Conservation (phyloP, 2,888 invertebrate species). For the Zootermopsis nevadensis region DNA sequence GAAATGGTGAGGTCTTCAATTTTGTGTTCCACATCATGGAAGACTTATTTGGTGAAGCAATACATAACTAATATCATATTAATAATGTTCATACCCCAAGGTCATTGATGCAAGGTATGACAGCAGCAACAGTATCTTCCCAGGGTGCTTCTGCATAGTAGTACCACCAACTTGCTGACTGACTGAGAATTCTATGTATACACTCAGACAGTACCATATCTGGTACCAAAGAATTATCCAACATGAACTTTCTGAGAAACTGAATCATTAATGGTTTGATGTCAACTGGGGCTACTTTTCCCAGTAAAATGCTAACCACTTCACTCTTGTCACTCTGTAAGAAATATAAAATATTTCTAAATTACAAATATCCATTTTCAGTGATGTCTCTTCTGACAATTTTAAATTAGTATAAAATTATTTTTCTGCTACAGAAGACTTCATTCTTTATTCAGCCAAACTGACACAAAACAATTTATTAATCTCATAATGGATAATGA, state of each 20-base stretch:
- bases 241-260: conserved; percentile 62
- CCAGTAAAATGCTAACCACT: conserved; percentile 22
- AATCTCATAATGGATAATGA: no score
- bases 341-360: not conserved
- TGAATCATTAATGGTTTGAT: conserved; percentile 56
- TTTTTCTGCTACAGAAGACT: no score
- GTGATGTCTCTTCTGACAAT: no score
- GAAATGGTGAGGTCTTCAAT: no score
- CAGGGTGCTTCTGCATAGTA: conserved; percentile 60
- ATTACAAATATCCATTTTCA: no score
- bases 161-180: conserved; percentile 59
- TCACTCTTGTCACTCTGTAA: conserved; percentile 43
- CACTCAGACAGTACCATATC: conserved; percentile 63
- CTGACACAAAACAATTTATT: no score
- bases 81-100: conserved; percentile 33
- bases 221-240: conserved; percentile 61
- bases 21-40: no score
- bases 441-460: no score
- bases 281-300: conserved; percentile 25
- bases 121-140: conserved; percentile 58
- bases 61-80: no score
- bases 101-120: conserved; percentile 58
- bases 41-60: no score
- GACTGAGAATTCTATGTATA: conserved; percentile 60
- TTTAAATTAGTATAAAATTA: no score